Evolutionary conservation across 2,888 invertebrate genomes (phyloP).

Genomic region (Daptonema setosum): DNA sequence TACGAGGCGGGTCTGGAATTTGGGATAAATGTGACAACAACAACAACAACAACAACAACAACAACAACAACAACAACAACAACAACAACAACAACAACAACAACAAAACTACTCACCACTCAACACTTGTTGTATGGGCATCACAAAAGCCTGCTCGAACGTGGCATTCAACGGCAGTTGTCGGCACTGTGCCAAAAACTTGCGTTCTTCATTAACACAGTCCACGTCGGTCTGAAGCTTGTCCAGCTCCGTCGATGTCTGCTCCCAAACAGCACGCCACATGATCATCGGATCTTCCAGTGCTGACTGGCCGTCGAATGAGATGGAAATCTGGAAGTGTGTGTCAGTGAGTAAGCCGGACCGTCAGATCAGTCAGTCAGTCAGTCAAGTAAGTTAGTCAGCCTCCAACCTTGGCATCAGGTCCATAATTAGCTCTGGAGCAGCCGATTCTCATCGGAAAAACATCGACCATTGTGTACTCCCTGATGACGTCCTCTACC

Average conservation of each 20-base stretch:
- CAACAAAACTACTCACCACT: too few relatives aligned
- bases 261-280: conserved; percentile 71
- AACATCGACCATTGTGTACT: background rate
- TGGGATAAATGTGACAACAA: background rate
- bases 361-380: too few relatives aligned
- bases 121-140: too few relatives aligned
- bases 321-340: too few relatives aligned
- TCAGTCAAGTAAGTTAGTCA: too few relatives aligned
- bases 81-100: too few relatives aligned
- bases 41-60: background rate
- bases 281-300: conserved; percentile 43
- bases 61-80: background rate
- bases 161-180: too few relatives aligned
- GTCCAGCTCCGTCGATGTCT: conserved; percentile 74
- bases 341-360: too few relatives aligned
- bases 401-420: too few relatives aligned
- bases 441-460: background rate
- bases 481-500: background rate
- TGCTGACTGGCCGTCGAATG: too few relatives aligned
- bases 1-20: conserved; percentile 37
- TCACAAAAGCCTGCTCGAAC: too few relatives aligned
- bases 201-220: conserved; percentile 57
- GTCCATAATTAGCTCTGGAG: background rate
- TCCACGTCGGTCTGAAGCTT: conserved; percentile 54
- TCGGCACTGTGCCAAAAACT: too few relatives aligned